phyloP scores from a whole-genome alignment of 1,140 invertebrate species.

The Drosophila melanica region DNA sequence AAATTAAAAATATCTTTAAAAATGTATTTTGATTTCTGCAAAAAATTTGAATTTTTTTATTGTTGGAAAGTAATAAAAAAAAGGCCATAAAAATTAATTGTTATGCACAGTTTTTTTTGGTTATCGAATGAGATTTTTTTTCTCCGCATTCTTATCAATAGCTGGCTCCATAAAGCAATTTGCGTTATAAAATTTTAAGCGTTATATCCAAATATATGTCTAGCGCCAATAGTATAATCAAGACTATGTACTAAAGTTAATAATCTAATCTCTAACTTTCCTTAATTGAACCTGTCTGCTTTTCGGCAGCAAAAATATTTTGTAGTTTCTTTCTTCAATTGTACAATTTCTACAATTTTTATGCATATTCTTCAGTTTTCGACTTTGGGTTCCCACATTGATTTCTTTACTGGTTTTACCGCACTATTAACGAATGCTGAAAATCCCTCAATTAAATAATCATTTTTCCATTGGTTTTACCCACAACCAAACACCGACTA shows the following conservation, averaged over 20 bases:
- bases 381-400: conserved; percentile 22
- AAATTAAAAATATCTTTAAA: too few relatives aligned
- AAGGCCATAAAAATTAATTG: not conserved
- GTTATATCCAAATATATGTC: not conserved
- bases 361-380: too few relatives aligned
- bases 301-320: too few relatives aligned
- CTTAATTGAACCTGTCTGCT: too few relatives aligned
- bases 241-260: too few relatives aligned
- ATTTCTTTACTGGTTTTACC: conserved; percentile 30
- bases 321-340: too few relatives aligned
- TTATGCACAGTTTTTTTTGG: not conserved
- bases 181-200: not conserved
- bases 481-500: conserved; percentile 26
- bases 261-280: too few relatives aligned
- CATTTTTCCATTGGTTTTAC: conserved; percentile 25
- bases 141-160: conserved; percentile 12
- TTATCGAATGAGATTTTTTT: conserved; percentile 11
- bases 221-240: not conserved
- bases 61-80: not conserved
- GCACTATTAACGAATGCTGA: conserved; percentile 24
- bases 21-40: too few relatives aligned
- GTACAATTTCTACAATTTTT: too few relatives aligned
- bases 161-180: not conserved
- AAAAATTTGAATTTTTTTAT: not conserved
- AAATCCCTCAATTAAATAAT: conserved; percentile 23